phyloP scores from a whole-genome alignment of 23 tunicate genomes.

The Halocynthia aurantium region DNA sequence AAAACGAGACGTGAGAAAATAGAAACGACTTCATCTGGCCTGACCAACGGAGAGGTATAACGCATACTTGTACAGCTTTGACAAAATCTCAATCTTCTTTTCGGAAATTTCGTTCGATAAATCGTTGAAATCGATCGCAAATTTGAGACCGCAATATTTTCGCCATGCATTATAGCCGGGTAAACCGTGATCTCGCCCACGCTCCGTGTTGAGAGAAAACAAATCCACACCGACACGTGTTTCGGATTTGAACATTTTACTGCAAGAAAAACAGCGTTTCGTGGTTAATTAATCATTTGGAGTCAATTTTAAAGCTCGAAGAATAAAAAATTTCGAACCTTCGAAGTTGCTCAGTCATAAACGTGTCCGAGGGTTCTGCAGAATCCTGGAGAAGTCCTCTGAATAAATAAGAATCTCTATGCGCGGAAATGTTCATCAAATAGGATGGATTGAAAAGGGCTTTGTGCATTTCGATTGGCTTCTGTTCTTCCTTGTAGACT shows the following conservation, averaged over 20 bases:
- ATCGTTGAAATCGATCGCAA: conserved; percentile 38
- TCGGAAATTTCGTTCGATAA: conserved; percentile 19
- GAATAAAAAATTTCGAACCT: conserved; percentile 19
- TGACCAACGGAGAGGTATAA: background rate
- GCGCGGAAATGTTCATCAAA: conserved; percentile 1
- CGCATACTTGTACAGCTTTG: background rate
- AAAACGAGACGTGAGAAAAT: background rate
- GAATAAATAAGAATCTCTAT: conserved; percentile 22
- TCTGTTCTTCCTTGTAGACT: conserved; percentile 23
- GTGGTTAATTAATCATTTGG: background rate
- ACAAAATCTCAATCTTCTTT: conserved; percentile 6
- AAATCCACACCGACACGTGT: conserved; percentile 46
- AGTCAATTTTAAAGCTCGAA: background rate
- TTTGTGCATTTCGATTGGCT: conserved; percentile 18
- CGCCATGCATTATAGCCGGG: conserved; percentile 67
- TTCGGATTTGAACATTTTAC: conserved; percentile 53
- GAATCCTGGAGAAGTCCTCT: conserved; percentile 61
- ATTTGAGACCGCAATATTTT: conserved; percentile 52
- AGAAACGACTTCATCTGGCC: background rate
- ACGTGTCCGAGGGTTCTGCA: conserved; percentile 25
- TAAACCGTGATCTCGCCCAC: conserved; percentile 79
- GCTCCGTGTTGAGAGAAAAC: conserved; percentile 61
- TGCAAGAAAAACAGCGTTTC: background rate
- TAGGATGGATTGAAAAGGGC: conserved; percentile 27
- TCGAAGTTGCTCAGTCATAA: conserved; percentile 24